A percentile compares a stretch with the other conserved stretches of the same genome.
Conservation (phyloP, 1,140 invertebrate species). For the Drosophila varians region DNA sequence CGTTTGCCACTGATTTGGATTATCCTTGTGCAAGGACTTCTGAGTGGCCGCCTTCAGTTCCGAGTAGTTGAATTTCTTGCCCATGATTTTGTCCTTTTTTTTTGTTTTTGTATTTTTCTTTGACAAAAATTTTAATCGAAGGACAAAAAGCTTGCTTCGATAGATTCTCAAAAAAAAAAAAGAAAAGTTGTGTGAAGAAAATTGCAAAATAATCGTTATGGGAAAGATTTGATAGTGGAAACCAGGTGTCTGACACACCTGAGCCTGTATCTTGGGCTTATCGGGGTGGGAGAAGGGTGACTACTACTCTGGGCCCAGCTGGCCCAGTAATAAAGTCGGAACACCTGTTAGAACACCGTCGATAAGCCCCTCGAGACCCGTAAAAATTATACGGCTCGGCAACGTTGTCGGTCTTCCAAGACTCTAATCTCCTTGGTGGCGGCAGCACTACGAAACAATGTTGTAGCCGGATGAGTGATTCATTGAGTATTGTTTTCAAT, state of each 20-base stretch:
- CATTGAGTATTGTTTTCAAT: not conserved
- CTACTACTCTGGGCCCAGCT: not conserved
- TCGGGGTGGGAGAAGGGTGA: not conserved
- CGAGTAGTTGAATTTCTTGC: conserved; percentile 35
- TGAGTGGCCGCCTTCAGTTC: conserved; percentile 1
- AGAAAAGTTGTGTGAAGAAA: too few species aligned
- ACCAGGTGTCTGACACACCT: conserved; percentile 3
- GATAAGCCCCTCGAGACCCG: not conserved
- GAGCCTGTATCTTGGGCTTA: conserved; percentile 4
- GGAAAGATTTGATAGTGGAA: not conserved
- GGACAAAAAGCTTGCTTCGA: not conserved
- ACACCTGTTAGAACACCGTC: not conserved
- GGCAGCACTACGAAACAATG: too few species aligned
- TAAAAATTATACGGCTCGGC: conserved; percentile 1
- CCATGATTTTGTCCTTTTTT: conserved; percentile 29
- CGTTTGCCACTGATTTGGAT: too few species aligned
- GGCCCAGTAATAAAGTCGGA: not conserved
- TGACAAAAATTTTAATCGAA: conserved; percentile 1
- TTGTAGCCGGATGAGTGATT: not conserved
- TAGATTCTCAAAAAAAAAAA: too few species aligned
- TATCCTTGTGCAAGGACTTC: not conserved
- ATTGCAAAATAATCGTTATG: not conserved
- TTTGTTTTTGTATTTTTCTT: conserved; percentile 1
- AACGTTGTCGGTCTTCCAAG: not conserved
- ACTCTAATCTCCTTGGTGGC: not conserved